Evolutionary conservation across 1,140 invertebrate genomes (phyloP).

Genomic region (Lepidurus arcticus): DNA sequence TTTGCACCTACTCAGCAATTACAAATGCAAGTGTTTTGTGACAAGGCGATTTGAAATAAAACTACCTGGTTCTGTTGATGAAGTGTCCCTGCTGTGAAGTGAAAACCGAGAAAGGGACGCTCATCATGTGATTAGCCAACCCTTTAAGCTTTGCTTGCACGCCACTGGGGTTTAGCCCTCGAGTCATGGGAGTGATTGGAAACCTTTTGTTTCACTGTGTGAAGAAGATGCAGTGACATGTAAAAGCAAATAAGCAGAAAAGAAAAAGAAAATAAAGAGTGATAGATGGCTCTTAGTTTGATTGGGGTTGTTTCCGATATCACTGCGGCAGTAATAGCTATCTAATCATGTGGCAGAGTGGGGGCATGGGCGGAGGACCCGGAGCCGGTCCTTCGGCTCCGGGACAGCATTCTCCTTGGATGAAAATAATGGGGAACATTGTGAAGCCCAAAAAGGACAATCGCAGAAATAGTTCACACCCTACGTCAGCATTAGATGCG

Average conservation of each 20-base stretch:
- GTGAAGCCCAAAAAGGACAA: not conserved
- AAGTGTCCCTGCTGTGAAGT: not conserved
- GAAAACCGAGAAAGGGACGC: not conserved
- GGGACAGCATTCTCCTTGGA: not conserved
- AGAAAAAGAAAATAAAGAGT: not conserved
- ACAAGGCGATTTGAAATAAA: not conserved
- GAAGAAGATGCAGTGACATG: not conserved
- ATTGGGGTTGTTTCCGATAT: not conserved
- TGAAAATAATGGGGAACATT: conserved; percentile 7
- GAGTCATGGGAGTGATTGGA: not conserved
- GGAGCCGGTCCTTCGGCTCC: conserved; percentile 7
- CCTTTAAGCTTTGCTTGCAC: not conserved
- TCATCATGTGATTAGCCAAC: conserved; percentile 7
- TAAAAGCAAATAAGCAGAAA: not conserved
- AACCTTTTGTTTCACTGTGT: not conserved
- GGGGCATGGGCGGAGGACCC: not conserved
- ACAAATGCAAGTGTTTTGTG: conserved; percentile 14
- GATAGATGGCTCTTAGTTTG: not conserved
- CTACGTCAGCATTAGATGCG: conserved; percentile 10
- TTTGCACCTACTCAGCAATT: not conserved
- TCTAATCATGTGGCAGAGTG: conserved; percentile 4
- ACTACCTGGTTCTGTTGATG: not conserved
- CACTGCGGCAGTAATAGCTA: conserved; percentile 7
- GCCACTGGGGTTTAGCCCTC: not conserved
- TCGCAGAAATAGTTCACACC: conserved; percentile 13